Base-by-base conservation (phyloP, 1,140 invertebrate species). In the Colletes gigas region DNA sequence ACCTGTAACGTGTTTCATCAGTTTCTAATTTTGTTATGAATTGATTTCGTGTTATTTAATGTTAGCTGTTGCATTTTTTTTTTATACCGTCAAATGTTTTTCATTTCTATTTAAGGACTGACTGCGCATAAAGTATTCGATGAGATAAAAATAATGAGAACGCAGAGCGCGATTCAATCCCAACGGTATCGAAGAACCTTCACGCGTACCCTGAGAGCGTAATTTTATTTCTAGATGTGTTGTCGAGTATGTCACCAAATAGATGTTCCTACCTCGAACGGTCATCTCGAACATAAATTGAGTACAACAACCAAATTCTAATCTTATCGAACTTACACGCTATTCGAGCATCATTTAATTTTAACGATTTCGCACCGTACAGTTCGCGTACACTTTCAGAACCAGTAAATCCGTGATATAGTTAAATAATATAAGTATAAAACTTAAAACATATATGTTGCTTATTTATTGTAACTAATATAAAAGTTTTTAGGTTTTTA, bases 391-490 rank as follows among this genome's bases (percentile, higher is more conserved):
- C 85, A 88, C 83, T 79, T 89, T 89, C 79, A 84, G 74, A 89
- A 90, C 88, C 89, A 90, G 89, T 90, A 89, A 47, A 88, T 90
- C 86, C 85, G 86, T 92, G 90, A 92, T 89, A 90, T 88, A 90
- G 87, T 83, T 89, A 81, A 82, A 81, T 87, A 82, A 85, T 83
- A 68, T 84, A 84, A 78, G 17, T 62, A 68, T 85, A 85, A 83
- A 85, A 72, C 54, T 83, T 83, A 72, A 78, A 69, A 67, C 73
- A 85, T 89, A 82, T 90, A 88, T 81, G 83, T 88, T 88, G 88
- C 89, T 91, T 92, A 92, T 91, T 92, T 91, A 92, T 91, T 92
- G 83, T 89, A 83, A 87, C 59, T 83, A 79, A 88, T 85, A 84
- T 67, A 59, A 85, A 78, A 63, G 85, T 87, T 91, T 91, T 83